Percentiles rank a stretch among this genome's conserved stretches.
These are phyloP conservation scores for Sebastes dallii DNA, from an alignment of 2,797 vertebrate species.

Conservation along the genomic window DNA sequence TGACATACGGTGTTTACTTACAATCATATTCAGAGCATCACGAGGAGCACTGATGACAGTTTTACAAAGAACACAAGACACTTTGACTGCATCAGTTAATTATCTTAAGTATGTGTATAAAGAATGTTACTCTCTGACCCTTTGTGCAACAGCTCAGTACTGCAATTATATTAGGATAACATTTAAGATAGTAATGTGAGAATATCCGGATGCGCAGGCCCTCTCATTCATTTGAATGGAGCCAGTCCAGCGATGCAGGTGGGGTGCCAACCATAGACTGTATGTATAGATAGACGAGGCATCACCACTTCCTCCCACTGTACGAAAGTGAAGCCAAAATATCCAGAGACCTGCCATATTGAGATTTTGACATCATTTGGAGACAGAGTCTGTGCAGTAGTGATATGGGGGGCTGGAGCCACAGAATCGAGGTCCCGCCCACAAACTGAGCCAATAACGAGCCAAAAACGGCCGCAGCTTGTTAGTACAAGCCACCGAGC, in stretches of 20 bases:
- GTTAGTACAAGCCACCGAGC: too few relatives aligned
- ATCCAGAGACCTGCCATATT: not conserved
- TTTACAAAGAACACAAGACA: not conserved
- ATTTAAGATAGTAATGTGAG: not conserved
- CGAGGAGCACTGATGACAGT: not conserved
- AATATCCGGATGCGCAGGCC: not conserved
- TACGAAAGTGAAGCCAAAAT: not conserved
- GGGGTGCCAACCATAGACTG: not conserved
- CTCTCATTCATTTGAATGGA: not conserved
- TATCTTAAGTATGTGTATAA: not conserved
- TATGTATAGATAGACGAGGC: too few relatives aligned
- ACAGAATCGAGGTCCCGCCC: too few relatives aligned
- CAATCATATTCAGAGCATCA: not conserved
- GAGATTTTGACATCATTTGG: not conserved
- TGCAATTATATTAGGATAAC: not conserved
- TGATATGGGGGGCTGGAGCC: too few relatives aligned
- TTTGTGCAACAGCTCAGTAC: not conserved
- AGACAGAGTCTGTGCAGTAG: too few relatives aligned
- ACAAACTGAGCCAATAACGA: not conserved
- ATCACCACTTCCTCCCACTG: not conserved
- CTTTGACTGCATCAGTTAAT: not conserved
- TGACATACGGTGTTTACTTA: slow-evolving; percentile 5
- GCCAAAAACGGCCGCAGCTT: too few relatives aligned
- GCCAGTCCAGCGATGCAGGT: not conserved
- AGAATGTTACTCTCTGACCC: not conserved